Percentiles rank a stretch among this genome's conserved stretches.
These are phyloP conservation scores for Sinelater perroti DNA, from an alignment of 2,888 invertebrate species.

Conservation along the genomic window DNA sequence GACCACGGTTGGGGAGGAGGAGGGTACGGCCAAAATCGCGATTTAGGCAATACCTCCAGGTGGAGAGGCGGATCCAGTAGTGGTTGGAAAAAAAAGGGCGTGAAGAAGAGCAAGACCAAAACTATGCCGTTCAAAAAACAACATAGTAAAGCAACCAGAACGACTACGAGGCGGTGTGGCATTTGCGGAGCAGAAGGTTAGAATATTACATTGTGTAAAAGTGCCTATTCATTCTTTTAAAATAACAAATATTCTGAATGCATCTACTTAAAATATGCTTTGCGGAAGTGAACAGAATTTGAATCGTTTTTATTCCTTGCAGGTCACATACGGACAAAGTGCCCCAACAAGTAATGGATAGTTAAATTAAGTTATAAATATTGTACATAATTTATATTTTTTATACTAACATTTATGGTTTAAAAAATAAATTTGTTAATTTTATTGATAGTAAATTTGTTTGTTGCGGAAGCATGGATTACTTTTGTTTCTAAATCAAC, in stretches of 20 bases:
- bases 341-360: conserved; percentile 33
- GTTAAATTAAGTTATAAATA: conserved; percentile 11
- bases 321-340: conserved; percentile 60
- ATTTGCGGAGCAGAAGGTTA: conserved; percentile 77
- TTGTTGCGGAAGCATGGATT: no score
- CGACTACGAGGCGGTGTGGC: conserved; percentile 66
- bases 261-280: no score
- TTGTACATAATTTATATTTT: conserved; percentile 2
- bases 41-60: conserved; percentile 41
- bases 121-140: neutral
- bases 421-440: no score
- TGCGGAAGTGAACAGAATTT: no score
- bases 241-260: no score
- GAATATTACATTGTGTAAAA: no score
- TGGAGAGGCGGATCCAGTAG: conserved; percentile 33
- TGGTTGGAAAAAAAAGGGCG: conserved; percentile 27
- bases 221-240: conserved; percentile 3
- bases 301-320: conserved; percentile 2
- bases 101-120: conserved; percentile 29
- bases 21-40: conserved; percentile 46
- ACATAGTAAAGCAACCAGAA: no score
- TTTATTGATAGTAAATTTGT: no score
- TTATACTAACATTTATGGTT: no score
- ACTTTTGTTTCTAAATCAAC: no score
- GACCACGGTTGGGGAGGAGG: conserved; percentile 51